These are phyloP conservation scores for Papilio glaucus DNA, from an alignment of 1,140 invertebrate species.

Conservation along the genomic window DNA sequence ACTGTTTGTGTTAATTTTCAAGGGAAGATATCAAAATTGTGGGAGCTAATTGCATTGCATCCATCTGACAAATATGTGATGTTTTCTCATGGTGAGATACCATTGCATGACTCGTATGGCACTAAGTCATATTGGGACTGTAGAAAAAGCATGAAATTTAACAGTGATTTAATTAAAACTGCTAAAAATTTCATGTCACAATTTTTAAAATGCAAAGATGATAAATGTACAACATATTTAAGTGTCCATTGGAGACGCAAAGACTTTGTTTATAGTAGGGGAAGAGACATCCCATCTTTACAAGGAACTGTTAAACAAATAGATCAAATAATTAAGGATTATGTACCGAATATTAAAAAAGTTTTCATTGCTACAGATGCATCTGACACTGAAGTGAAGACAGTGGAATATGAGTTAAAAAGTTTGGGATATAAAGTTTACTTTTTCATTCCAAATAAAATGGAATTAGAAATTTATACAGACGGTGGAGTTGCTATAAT, in stretches of 20 bases:
- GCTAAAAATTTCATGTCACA: conserved; percentile 88
- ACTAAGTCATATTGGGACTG: conserved; percentile 92
- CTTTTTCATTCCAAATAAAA: conserved; percentile 60
- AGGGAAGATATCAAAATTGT: conserved; percentile 88
- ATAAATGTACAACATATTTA: conserved; percentile 90
- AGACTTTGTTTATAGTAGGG: conserved; percentile 90
- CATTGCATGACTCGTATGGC: conserved; percentile 94
- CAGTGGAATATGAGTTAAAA: conserved; percentile 70
- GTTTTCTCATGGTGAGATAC: conserved; percentile 94
- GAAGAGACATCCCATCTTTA: conserved; percentile 89
- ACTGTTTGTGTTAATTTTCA: conserved; percentile 93
- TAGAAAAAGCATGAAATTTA: conserved; percentile 96
- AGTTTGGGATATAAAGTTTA: conserved; percentile 57
- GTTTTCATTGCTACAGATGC: conserved; percentile 95
- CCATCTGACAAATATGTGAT: conserved; percentile 85
- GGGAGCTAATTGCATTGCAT: conserved; percentile 78
- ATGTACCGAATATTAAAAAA: conserved; percentile 83
- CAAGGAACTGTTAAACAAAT: conserved; percentile 89
- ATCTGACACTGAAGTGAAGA: conserved; percentile 81
- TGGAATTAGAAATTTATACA: conserved; percentile 85
- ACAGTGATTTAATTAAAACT: conserved; percentile 86
- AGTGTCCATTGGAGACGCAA: conserved; percentile 92
- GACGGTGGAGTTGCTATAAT: conserved; percentile 97
- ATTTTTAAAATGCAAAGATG: conserved; percentile 87
- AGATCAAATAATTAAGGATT: conserved; percentile 83